Conservation (phyloP, 1,140 invertebrate species). For the Trachymyrmex septentrionalis region DNA sequence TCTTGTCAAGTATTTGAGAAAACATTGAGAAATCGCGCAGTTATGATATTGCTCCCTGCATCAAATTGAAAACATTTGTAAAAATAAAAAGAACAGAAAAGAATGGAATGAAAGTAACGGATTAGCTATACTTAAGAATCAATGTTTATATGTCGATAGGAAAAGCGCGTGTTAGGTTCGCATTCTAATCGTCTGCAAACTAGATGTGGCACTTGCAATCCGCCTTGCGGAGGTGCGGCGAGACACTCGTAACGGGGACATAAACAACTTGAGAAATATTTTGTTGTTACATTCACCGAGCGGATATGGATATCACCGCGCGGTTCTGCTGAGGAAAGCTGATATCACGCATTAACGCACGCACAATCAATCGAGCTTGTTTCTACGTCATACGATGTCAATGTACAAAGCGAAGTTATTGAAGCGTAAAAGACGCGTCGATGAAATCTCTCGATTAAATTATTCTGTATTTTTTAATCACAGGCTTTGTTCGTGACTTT, state of each 20-base stretch:
- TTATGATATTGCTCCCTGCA: neutral
- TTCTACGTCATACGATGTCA: conserved; percentile 25
- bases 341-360: conserved; percentile 33
- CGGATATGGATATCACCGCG: neutral
- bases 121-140: neutral
- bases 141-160: neutral
- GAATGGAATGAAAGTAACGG: neutral
- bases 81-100: neutral
- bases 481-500: neutral
- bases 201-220: neutral
- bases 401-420: neutral
- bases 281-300: conserved; percentile 40
- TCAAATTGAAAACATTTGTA: neutral
- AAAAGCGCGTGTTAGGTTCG: neutral
- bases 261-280: conserved; percentile 16
- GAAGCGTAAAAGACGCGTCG: conserved; percentile 31
- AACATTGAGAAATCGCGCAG: neutral
- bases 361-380: neutral
- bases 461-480: neutral
- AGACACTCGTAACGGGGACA: conserved; percentile 8
- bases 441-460: conserved; percentile 25
- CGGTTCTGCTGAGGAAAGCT: neutral
- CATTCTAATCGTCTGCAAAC: neutral
- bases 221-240: neutral
- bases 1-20: neutral